Base-by-base conservation (phyloP, 2,113 vertebrate species). In the Carassius gibelio region DNA sequence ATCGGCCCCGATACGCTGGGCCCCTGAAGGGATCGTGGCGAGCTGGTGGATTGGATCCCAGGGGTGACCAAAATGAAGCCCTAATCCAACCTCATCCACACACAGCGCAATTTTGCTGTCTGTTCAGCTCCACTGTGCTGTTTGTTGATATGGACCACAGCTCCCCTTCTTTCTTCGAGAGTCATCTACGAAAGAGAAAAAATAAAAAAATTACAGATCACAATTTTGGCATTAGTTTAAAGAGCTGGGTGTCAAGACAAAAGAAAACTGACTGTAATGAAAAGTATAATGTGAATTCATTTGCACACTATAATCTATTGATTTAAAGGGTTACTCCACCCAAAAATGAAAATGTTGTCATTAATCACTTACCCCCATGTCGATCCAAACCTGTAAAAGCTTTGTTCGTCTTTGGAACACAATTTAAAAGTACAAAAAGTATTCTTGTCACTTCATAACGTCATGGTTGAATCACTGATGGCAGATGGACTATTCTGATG, bases 51-150 rank as follows among this genome's bases (percentile, higher is more conserved):
- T 76, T 87, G 82, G 85, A 85, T 82, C 74, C 75, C 59, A 89
- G 85, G 82, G 89, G 78, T 89, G 59, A 68, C 78, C 66, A 62
- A 80, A 83, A 85, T 88, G 80, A 85, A 86, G 61, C 79, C 64
- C 79, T 50, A 83, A 75, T 85, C 48, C 85, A 77, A 26, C 15
- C 45, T 15, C 85, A 88, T 75, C 50, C 72, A 71, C 77, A 84
- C 71, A 21, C 42, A 74, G 26, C 5, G 17, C 36, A 52, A 38
- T 74, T 34, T 68, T 68, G 55, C 75, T 83, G 8, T 50, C 82
- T 52, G 66, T 83, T 84, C 78, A 76, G 55, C 76, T 36, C 26
- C 48, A 11, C 59, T 66, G 36, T 69, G 75, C 36, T 23, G 48
- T 52, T 77, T 79, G 8, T 74, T 55, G 38, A 78, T 36, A 74